Evolutionary conservation across 2,888 invertebrate genomes (phyloP).

Genomic region (Anoncus sp.): DNA sequence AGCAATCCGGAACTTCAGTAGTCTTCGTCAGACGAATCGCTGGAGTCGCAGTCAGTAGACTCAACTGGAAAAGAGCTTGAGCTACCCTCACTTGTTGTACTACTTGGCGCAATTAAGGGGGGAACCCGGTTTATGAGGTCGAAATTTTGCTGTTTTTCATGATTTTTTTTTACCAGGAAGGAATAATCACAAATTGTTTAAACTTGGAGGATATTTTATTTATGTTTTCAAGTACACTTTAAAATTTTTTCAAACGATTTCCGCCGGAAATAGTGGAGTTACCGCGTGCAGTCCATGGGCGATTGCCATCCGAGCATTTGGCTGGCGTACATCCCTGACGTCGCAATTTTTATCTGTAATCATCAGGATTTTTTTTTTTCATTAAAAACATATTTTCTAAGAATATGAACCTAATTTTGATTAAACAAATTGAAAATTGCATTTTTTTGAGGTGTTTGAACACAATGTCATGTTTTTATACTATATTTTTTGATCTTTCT

Average conservation of each 20-base stretch:
- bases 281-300: conserved; percentile 39
- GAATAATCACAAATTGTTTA: conserved; percentile 41
- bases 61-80: no score
- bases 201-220: conserved; percentile 30
- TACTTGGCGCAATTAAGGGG: no score
- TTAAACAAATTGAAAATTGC: conserved; percentile 38
- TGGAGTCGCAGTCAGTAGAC: no score
- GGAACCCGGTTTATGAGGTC: conserved; percentile 23
- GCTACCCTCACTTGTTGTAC: no score
- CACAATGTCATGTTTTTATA: conserved; percentile 50
- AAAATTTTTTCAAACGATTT: conserved; percentile 38
- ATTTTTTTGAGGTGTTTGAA: conserved; percentile 44
- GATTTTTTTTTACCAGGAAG: conserved; percentile 30
- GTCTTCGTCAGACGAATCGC: no score
- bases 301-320: conserved; percentile 29
- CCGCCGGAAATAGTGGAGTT: conserved; percentile 50
- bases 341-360: conserved; percentile 54
- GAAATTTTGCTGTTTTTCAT: conserved; percentile 24
- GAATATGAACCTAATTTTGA: conserved; percentile 47
- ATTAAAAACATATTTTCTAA: conserved; percentile 49
- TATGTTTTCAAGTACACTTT: conserved; percentile 21
- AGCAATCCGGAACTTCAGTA: no score
- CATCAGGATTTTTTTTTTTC: conserved; percentile 42
- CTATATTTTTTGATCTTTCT: conserved; percentile 49
- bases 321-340: conserved; percentile 38